Evolutionary conservation across 2,113 vertebrate species (phyloP), one percentile per base, ranked within the genome.

Genomic region (Psophia crepitans): DNA sequence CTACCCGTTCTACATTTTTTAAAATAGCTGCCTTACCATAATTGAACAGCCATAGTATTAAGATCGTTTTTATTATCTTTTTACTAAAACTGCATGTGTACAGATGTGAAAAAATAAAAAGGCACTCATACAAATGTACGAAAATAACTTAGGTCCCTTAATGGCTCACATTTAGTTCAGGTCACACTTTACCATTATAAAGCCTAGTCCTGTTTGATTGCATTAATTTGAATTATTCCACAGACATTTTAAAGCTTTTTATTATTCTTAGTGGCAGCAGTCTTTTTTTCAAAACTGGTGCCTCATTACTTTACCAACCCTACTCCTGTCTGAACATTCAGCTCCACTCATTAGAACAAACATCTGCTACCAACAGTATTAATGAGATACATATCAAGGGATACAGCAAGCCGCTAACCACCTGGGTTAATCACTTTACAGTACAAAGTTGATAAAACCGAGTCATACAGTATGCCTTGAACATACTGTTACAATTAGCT

Each of bases 321-420:
- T 86, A 92, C 69, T 96, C 87, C 90, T 94, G 87, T 84, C 93
- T 97, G 95, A 98, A 97, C 90, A 94, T 95, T 96, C 91, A 87
- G 93, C 94, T 98, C 84, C 60, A 75, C 93, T 98, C 96, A 98
- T 97, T 97, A 98, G 93, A 97, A 95, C 76, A 97, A 98, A 97
- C 97, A 98, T 96, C 97, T 98, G 96, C 95, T 97, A 95, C 95
- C 95, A 97, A 93, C 76, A 87, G 90, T 64, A 97, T 96, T 98
- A 98, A 98, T 94, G 94, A 98, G 93, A 96, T 89, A 94, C 39
- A 51, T 90, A 96, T 53, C 95, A 96, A 95, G 91, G 91, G 95
- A 96, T 65, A 58, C 60, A 97, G 96, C 24, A 92, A 96, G 89
- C 90, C 93, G 63, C 92, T 96, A 97, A 97, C 96, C 96, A 97